Percentiles rank a stretch among this genome's conserved stretches.
Conservation (phyloP, 92 coral and sea anemone species). For the Actinernus sp. region DNA sequence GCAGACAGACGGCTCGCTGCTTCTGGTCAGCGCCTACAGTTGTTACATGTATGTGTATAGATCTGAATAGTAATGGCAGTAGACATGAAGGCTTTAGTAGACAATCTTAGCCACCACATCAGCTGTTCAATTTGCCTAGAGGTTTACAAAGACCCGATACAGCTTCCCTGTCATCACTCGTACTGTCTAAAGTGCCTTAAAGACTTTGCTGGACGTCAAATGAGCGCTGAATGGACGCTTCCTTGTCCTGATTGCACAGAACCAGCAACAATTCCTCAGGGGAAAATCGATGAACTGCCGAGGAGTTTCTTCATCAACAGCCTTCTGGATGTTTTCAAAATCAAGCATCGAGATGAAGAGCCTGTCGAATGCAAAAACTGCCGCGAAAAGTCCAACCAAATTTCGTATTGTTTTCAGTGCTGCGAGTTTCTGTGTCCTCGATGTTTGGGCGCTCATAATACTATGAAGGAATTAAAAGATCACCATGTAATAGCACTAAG, state of each 20-base stretch:
- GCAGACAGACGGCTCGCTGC: too few relatives aligned
- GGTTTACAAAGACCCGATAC: too few relatives aligned
- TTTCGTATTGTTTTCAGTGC: constrained; percentile 48
- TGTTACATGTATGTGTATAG: too few relatives aligned
- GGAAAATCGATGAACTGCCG: constrained; percentile 36
- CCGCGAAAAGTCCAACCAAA: constrained; percentile 9
- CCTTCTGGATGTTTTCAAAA: constrained; percentile 40
- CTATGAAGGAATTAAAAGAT: constrained; percentile 3
- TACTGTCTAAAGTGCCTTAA: constrained; percentile 33
- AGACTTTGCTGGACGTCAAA: constrained; percentile 8
- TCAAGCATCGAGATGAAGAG: constrained; percentile 5
- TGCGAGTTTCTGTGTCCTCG: constrained; percentile 18
- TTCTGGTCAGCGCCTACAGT: too few relatives aligned
- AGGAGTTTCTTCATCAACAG: constrained; percentile 51
- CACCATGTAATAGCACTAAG: too few relatives aligned
- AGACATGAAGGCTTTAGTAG: too few relatives aligned
- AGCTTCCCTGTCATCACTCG: constrained; percentile 45
- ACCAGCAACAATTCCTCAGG: constrained; percentile 19
- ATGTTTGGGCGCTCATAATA: constrained; percentile 27
- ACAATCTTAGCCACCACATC: too few relatives aligned
- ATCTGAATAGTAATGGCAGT: too few relatives aligned
- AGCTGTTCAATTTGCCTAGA: too few relatives aligned
- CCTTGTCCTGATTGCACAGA: constrained; percentile 32
- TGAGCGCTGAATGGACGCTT: background rate
- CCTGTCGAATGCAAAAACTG: constrained; percentile 35